These are phyloP conservation scores for Uropsilus gracilis DNA, from an alignment of 2,113 vertebrate species.

Conservation along the genomic window DNA sequence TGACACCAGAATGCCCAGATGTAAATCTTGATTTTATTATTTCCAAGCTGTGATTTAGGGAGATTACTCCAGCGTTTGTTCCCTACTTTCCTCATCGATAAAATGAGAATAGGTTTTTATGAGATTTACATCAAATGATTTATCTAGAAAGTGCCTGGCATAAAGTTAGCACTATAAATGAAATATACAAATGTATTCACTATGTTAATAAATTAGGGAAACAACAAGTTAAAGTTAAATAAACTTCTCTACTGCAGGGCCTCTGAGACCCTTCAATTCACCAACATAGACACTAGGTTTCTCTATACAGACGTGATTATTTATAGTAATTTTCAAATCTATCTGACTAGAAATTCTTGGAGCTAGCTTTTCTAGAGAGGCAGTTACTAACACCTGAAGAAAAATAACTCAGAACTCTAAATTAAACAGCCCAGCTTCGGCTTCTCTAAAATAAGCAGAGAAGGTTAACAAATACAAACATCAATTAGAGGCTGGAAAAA, in stretches of 20 bases:
- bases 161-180: slow-evolving; percentile 2
- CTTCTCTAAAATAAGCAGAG: slow-evolving; percentile 31
- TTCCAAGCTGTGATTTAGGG: background rate
- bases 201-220: slow-evolving; percentile 2
- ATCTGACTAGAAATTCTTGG: slow-evolving; percentile 18
- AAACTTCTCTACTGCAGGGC: background rate
- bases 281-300: background rate
- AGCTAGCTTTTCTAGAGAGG: slow-evolving; percentile 24
- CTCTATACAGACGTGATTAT: background rate
- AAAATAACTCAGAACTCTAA: slow-evolving; percentile 11
- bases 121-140: slow-evolving; percentile 11
- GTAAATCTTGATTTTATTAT: slow-evolving; percentile 12
- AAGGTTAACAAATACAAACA: slow-evolving; percentile 29
- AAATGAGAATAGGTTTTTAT: background rate
- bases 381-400: background rate
- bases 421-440: background rate
- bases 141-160: background rate
- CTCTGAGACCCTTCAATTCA: slow-evolving; percentile 27
- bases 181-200: slow-evolving; percentile 26
- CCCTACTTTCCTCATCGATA: background rate
- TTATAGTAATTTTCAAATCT: slow-evolving; percentile 21
- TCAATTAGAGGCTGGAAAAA: background rate
- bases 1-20: background rate
- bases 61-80: background rate
- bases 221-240: background rate